phyloP scores from a whole-genome alignment of 2,888 invertebrate genomes.

The Gibbula magus region DNA sequence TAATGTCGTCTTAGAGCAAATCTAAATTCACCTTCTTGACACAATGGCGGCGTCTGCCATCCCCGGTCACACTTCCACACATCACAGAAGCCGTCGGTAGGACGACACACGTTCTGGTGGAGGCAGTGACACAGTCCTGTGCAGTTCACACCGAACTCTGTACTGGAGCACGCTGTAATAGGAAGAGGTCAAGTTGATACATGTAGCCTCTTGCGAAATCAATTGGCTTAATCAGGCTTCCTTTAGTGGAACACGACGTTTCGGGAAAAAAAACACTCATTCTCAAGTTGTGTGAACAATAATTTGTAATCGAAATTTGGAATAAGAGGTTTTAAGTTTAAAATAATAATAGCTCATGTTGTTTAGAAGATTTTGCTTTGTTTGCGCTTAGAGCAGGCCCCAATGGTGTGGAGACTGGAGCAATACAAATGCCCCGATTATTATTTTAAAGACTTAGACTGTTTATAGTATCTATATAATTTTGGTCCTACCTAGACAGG shows the following conservation, averaged over 20 bases:
- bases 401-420: no score
- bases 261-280: no score
- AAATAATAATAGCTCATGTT: no score
- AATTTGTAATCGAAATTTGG: no score
- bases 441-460: neutral
- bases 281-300: no score
- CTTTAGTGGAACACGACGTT: no score
- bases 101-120: constrained; percentile 51
- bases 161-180: constrained; percentile 49
- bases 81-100: constrained; percentile 53
- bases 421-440: no score
- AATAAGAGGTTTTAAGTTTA: no score
- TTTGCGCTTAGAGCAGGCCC: no score
- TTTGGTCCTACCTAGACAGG: constrained; percentile 33
- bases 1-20: neutral
- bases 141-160: constrained; percentile 62
- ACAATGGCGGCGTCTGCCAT: constrained; percentile 57
- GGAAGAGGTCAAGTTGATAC: neutral
- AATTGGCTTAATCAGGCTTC: no score
- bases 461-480: neutral
- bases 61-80: constrained; percentile 62
- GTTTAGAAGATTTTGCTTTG: no score
- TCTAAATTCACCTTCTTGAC: constrained; percentile 58
- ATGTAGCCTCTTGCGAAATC: neutral
- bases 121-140: constrained; percentile 65